These are phyloP conservation scores for Octodonta nipae DNA, from an alignment of 2,888 invertebrate species.

Conservation along the genomic window DNA sequence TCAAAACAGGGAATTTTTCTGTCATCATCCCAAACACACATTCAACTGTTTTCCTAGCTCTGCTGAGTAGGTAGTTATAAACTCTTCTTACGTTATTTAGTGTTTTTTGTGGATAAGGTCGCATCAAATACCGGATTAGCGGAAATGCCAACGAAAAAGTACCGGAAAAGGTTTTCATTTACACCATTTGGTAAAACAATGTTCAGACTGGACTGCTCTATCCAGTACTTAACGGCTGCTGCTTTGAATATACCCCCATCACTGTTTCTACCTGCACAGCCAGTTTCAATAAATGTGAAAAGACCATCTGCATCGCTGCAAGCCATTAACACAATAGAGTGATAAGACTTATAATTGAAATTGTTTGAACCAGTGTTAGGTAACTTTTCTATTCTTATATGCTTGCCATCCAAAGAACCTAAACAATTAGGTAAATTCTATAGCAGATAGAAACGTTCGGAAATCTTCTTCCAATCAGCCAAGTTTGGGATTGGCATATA, in stretches of 20 bases:
- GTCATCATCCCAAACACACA: too few species aligned
- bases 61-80: neutral
- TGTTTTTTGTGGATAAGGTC: neutral
- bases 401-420: constrained; percentile 19
- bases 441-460: constrained; percentile 15
- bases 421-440: constrained; percentile 14
- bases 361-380: constrained; percentile 10
- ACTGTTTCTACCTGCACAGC: constrained; percentile 23
- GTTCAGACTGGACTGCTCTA: neutral
- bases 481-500: constrained; percentile 2
- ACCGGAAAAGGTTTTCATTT: too few species aligned
- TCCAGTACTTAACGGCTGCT: neutral
- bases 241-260: constrained; percentile 17
- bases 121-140: neutral
- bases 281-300: constrained; percentile 23
- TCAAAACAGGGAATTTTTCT: too few species aligned
- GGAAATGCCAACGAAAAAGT: neutral
- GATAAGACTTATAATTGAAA: constrained; percentile 22
- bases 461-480: constrained; percentile 7
- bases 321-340: constrained; percentile 22
- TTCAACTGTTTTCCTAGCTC: too few species aligned
- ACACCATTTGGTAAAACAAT: too few species aligned
- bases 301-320: constrained; percentile 22
- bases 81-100: constrained; percentile 1
- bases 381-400: constrained; percentile 20